Conservation (phyloP, 2,888 invertebrate species). For the Euspilapteryx auroguttella region DNA sequence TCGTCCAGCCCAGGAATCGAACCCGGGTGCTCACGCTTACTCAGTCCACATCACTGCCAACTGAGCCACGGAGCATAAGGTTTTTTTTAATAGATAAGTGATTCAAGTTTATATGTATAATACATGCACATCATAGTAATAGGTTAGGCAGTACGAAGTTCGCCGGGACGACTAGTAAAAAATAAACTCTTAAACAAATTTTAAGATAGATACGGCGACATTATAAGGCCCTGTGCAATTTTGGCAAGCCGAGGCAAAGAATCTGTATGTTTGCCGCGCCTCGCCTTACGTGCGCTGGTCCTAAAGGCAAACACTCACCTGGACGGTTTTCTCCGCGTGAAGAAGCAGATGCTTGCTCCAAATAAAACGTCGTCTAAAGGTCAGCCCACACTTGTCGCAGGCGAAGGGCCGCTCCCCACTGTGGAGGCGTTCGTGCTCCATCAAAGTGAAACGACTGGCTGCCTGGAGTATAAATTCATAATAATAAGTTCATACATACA, state of each 20-base stretch:
- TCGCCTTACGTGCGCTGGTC: not conserved
- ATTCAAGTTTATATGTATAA: not conserved
- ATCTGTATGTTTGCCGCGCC: too few species aligned
- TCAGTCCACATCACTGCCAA: too few species aligned
- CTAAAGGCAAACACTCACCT: too few species aligned
- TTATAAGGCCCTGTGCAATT: not conserved
- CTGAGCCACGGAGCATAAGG: too few species aligned
- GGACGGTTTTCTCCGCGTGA: conserved; percentile 32
- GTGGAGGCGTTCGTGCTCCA: conserved; percentile 36
- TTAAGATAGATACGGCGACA: too few species aligned
- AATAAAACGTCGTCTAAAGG: conserved; percentile 32
- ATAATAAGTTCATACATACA: too few species aligned
- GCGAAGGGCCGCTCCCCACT: conserved; percentile 42
- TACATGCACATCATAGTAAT: too few species aligned
- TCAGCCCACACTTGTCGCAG: conserved; percentile 42
- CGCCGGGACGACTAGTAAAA: too few species aligned
- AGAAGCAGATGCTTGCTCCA: conserved; percentile 41
- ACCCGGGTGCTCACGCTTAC: too few species aligned
- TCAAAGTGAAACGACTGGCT: conserved; percentile 19
- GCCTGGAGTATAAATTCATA: too few species aligned
- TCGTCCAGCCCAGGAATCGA: too few species aligned
- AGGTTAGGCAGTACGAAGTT: not conserved
- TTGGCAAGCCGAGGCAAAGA: not conserved
- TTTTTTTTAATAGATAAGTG: not conserved
- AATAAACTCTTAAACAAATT: too few species aligned